These are phyloP conservation scores for Sminthurinus aureus DNA, from an alignment of 2,888 invertebrate genomes.

Conservation along the genomic window DNA sequence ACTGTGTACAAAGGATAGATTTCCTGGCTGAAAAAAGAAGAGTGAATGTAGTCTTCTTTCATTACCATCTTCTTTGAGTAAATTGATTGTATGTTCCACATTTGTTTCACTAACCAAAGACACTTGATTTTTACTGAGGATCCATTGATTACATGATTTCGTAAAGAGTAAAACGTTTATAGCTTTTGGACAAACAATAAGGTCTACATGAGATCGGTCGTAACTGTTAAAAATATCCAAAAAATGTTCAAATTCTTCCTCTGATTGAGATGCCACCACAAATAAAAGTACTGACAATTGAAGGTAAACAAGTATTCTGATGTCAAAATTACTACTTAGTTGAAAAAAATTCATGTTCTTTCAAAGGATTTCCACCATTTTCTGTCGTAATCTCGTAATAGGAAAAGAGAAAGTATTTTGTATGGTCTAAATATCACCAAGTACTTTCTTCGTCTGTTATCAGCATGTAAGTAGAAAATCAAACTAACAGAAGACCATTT, in stretches of 20 bases:
- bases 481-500: too few relatives aligned
- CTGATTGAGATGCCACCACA: neutral
- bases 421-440: too few relatives aligned
- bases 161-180: neutral
- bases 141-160: neutral
- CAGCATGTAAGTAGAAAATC: too few relatives aligned
- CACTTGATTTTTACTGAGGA: neutral
- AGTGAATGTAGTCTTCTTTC: neutral
- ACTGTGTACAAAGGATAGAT: neutral
- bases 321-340: too few relatives aligned
- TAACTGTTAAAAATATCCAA: neutral
- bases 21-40: neutral
- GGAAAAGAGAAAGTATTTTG: too few relatives aligned
- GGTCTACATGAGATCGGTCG: neutral
- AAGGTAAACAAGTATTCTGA: too few relatives aligned
- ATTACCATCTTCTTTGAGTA: constrained; percentile 11
- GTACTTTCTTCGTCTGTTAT: too few relatives aligned
- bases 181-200: neutral
- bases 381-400: too few relatives aligned
- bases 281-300: too few relatives aligned
- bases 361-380: too few relatives aligned
- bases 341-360: too few relatives aligned
- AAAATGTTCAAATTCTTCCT: neutral
- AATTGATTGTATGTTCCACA: neutral
- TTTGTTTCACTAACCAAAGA: neutral